Percentiles rank a stretch among this genome's conserved stretches.
phyloP scores from a whole-genome alignment of 2,797 vertebrate genomes.

The Eupleurogrammus muticus region DNA sequence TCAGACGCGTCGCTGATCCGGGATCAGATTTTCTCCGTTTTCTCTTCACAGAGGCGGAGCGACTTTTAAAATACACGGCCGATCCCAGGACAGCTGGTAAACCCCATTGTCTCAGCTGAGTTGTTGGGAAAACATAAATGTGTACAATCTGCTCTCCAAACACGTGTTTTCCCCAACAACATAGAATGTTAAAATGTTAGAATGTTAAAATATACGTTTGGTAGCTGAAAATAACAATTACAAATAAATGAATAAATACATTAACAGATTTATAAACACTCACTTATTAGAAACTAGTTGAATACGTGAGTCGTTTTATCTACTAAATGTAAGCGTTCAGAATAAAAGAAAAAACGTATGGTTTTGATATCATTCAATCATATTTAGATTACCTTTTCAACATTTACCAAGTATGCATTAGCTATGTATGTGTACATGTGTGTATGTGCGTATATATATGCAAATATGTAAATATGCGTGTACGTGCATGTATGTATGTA shows the following conservation, averaged over 20 bases:
- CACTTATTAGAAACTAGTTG: neutral
- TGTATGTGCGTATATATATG: too few species aligned
- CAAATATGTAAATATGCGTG: too few species aligned
- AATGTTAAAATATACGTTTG: neutral
- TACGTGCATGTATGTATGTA: too few species aligned
- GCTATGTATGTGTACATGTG: too few species aligned
- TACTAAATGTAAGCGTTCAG: too few species aligned
- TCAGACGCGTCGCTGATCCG: slow-evolving; percentile 18
- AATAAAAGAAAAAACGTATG: too few species aligned
- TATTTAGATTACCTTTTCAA: too few species aligned
- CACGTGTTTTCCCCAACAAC: neutral
- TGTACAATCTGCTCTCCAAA: neutral
- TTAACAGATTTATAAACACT: neutral
- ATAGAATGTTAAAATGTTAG: neutral
- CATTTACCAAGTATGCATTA: too few species aligned
- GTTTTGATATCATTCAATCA: too few species aligned
- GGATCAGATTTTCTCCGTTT: slow-evolving; percentile 16
- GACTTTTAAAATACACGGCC: neutral
- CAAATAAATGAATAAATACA: neutral
- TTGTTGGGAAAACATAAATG: neutral
- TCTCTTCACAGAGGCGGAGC: rapidly evolving
- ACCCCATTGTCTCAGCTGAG: neutral
- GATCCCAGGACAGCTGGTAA: slow-evolving; percentile 13
- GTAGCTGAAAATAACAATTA: neutral
- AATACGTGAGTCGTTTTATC: too few species aligned